A percentile compares a stretch with the other conserved stretches of the same genome.
These are phyloP conservation scores for Cheilosia impressa DNA, from an alignment of 2,888 invertebrate species.

Conservation along the genomic window DNA sequence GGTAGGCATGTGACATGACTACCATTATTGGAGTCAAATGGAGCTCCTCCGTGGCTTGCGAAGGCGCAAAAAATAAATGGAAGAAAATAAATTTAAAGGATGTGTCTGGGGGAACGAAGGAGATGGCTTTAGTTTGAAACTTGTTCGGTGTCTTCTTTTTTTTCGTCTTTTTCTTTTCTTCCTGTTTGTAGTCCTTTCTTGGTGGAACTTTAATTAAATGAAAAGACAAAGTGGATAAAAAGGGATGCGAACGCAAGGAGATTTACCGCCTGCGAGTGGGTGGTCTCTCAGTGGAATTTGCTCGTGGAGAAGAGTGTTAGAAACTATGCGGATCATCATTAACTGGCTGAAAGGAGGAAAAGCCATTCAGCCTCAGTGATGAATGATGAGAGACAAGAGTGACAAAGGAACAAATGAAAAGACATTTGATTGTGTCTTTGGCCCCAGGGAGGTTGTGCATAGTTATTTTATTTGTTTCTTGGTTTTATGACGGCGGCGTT, in stretches of 20 bases:
- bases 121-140: constrained; percentile 14
- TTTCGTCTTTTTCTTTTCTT: constrained; percentile 5
- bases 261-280: constrained; percentile 8
- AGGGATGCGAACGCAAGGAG: constrained; percentile 3
- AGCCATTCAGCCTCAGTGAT: not conserved
- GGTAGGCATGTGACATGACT: constrained; percentile 72
- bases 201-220: constrained; percentile 67
- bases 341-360: constrained; percentile 33
- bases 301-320: constrained; percentile 25
- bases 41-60: constrained; percentile 12
- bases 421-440: constrained; percentile 41
- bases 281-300: constrained; percentile 7
- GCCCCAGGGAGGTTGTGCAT: constrained; percentile 13
- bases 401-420: constrained; percentile 8
- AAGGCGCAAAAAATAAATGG: not conserved
- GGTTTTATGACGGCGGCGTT: too few relatives aligned
- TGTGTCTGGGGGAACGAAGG: constrained; percentile 20
- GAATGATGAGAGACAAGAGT: not conserved
- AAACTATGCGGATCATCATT: constrained; percentile 58
- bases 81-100: constrained; percentile 57
- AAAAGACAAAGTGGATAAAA: constrained; percentile 50
- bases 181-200: constrained; percentile 9
- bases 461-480: constrained; percentile 15
- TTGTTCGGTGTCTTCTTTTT: not conserved
- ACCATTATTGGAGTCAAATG: constrained; percentile 53